These are phyloP conservation scores for Amphilophus citrinellus DNA, from an alignment of 2,113 vertebrate species.

Conservation along the genomic window DNA sequence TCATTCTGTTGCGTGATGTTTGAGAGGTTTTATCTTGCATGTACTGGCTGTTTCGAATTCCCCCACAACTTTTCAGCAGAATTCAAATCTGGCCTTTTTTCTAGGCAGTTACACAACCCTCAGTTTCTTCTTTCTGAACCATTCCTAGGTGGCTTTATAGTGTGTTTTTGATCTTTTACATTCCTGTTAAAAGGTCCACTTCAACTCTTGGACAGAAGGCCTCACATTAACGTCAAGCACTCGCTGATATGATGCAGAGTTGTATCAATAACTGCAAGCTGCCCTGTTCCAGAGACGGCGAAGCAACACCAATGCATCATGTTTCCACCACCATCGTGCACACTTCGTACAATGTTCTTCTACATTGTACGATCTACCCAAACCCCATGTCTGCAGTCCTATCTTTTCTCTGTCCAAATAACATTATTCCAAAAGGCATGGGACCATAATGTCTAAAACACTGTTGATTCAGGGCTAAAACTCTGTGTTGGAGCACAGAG, in stretches of 20 bases:
- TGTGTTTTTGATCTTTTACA: not conserved
- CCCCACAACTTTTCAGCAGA: not conserved
- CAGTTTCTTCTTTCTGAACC: not conserved
- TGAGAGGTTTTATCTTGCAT: not conserved
- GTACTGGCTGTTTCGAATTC: not conserved
- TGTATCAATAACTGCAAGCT: not conserved
- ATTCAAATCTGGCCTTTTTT: not conserved
- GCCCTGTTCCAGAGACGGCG: not conserved
- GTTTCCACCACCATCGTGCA: not conserved
- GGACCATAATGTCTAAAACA: not conserved
- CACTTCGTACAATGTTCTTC: not conserved
- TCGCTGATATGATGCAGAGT: conserved; percentile 2
- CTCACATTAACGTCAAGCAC: not conserved
- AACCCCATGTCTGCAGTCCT: not conserved
- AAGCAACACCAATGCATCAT: not conserved
- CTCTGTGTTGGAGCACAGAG: not conserved
- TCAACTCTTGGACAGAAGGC: not conserved
- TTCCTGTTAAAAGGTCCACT: not conserved
- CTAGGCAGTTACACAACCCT: not conserved
- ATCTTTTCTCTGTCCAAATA: not conserved
- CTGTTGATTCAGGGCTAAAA: not conserved
- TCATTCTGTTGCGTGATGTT: not conserved
- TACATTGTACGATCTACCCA: not conserved
- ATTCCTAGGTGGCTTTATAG: conserved; percentile 1
- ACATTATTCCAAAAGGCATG: not conserved